Conservation (phyloP, 2,888 invertebrate species). For the Caenorhabditis virilis region DNA sequence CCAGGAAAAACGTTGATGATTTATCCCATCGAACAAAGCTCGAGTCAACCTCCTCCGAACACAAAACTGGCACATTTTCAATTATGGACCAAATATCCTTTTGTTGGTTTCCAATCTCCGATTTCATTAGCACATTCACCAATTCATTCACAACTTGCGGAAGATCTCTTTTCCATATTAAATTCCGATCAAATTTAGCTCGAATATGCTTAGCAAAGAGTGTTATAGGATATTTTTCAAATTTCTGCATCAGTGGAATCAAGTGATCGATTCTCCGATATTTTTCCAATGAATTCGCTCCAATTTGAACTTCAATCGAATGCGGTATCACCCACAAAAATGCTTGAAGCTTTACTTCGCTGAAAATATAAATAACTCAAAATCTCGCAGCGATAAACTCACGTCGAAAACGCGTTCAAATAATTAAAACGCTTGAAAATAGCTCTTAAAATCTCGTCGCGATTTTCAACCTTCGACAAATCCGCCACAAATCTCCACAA, state of each 20-base stretch:
- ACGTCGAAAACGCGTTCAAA: neutral
- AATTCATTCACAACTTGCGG: constrained; percentile 15
- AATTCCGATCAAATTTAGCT: constrained; percentile 17
- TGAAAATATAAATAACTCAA: constrained; percentile 1
- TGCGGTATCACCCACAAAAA: constrained; percentile 19
- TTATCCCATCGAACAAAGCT: constrained; percentile 20
- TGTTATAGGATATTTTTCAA: constrained; percentile 5
- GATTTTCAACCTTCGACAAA: constrained; percentile 7
- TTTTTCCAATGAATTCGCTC: neutral
- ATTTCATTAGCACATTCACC: constrained; percentile 5
- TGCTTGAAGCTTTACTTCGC: constrained; percentile 4
- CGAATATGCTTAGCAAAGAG: constrained; percentile 8
- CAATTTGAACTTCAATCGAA: constrained; percentile 9
- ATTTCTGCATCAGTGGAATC: constrained; percentile 4
- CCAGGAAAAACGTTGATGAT: constrained; percentile 3
- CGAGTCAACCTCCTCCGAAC: constrained; percentile 13
- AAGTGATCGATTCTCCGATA: neutral
- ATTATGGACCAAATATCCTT: constrained; percentile 3
- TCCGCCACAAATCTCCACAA: constrained; percentile 26
- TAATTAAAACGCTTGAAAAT: neutral
- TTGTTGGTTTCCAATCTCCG: constrained; percentile 5
- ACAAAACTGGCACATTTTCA: constrained; percentile 11
- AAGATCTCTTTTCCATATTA: constrained; percentile 19
- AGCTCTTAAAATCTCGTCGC: constrained; percentile 8
- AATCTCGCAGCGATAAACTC: neutral